phyloP scores from a whole-genome alignment of 2,113 vertebrate species.

The Ptyas mucosa region DNA sequence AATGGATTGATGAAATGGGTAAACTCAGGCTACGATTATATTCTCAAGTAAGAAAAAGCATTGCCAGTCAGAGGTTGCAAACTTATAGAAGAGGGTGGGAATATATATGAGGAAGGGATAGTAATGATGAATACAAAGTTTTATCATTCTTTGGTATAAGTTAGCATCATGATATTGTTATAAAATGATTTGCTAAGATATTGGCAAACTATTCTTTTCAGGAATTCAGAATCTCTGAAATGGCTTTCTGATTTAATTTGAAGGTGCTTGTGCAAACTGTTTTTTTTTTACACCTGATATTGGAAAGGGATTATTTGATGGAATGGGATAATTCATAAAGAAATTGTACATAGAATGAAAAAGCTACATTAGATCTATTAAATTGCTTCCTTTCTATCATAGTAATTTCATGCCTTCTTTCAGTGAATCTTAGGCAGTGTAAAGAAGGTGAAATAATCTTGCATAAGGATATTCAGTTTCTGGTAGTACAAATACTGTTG shows the following conservation, averaged over 20 bases:
- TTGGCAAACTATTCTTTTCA: neutral
- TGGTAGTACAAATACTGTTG: neutral
- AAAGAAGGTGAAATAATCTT: neutral
- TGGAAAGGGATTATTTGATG: neutral
- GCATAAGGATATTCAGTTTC: conserved; percentile 16
- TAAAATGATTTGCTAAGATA: neutral
- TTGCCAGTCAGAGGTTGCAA: neutral
- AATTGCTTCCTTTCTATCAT: neutral
- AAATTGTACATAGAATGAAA: neutral
- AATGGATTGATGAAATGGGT: neutral
- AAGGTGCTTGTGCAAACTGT: neutral
- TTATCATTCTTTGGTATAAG: neutral
- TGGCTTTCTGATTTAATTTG: neutral
- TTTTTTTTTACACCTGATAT: neutral
- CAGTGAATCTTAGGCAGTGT: neutral
- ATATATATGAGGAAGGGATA: neutral
- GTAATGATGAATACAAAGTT: neutral
- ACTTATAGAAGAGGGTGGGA: neutral
- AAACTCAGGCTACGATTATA: neutral
- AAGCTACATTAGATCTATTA: neutral
- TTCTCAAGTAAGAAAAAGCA: neutral
- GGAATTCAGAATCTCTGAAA: neutral
- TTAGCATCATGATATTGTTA: neutral
- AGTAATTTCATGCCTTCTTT: neutral
- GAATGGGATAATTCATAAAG: neutral